Evolutionary conservation across 2,888 invertebrate species (phyloP).

Genomic region (Amitus sp.): DNA sequence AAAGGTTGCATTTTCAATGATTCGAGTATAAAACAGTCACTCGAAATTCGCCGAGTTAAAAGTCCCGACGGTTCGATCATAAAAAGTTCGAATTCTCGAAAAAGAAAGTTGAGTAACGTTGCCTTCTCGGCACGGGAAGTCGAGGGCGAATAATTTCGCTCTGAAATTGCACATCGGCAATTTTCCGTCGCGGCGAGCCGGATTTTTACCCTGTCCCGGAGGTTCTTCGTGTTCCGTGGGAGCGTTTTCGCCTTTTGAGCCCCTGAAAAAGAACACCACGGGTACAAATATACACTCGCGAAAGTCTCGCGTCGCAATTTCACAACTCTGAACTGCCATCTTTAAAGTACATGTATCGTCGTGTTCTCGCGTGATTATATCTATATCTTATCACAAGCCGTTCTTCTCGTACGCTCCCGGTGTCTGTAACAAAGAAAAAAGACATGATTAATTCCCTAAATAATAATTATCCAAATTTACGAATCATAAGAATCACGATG

Average conservation of each 20-base stretch:
- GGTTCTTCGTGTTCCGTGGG: neutral
- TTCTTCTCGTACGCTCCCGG: conserved; percentile 51
- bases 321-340: conserved; percentile 55
- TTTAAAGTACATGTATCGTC: conserved; percentile 59
- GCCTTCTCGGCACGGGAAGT: neutral
- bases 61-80: too few species aligned
- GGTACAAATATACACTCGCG: conserved; percentile 16
- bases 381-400: conserved; percentile 63
- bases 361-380: conserved; percentile 57
- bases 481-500: too few species aligned
- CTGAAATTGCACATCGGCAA: conserved; percentile 3
- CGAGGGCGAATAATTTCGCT: conserved; percentile 10
- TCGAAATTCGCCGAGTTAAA: too few species aligned
- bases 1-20: too few species aligned
- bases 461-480: too few species aligned
- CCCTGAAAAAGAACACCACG: conserved; percentile 17
- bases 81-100: neutral
- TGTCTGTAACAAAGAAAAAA: conserved; percentile 54
- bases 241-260: conserved; percentile 13
- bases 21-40: too few species aligned
- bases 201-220: neutral
- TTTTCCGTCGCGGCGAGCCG: too few species aligned
- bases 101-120: neutral
- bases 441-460: too few species aligned
- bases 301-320: conserved; percentile 48